Evolutionary conservation across 2,888 invertebrate genomes (phyloP).

Genomic region (Phasia obesa): DNA sequence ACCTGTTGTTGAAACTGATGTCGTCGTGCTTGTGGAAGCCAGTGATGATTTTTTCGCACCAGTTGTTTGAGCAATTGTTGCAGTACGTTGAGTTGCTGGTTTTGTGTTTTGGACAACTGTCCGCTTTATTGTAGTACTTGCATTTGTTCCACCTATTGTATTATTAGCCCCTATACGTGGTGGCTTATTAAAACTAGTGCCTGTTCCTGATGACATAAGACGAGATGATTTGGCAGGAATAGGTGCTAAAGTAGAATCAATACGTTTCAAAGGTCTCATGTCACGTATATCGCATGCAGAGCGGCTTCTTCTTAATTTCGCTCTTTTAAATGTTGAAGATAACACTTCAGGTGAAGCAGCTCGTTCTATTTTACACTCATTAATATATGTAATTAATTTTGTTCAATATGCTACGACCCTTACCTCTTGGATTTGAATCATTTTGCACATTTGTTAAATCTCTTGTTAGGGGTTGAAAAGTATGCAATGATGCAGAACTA

Average conservation of each 20-base stretch:
- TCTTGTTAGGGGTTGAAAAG: slow-evolving; percentile 70
- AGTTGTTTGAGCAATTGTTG: slow-evolving; percentile 14
- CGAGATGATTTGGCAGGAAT: slow-evolving; percentile 78
- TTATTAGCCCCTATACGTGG: slow-evolving; percentile 61
- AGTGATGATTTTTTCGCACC: slow-evolving; percentile 37
- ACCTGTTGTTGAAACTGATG: slow-evolving; percentile 72
- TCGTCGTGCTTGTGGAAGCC: slow-evolving; percentile 17
- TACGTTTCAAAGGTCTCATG: slow-evolving; percentile 74
- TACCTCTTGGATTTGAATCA: slow-evolving; percentile 73
- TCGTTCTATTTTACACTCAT: slow-evolving; percentile 73
- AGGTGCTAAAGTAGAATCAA: slow-evolving; percentile 77
- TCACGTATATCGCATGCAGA: slow-evolving; percentile 78
- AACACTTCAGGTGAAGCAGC: slow-evolving; percentile 77
- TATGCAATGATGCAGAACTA: slow-evolving; percentile 39
- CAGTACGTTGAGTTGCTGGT: not conserved
- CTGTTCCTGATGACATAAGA: slow-evolving; percentile 41
- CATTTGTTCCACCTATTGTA: slow-evolving; percentile 10
- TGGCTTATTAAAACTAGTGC: slow-evolving; percentile 42
- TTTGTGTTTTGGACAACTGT: slow-evolving; percentile 18
- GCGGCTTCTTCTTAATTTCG: slow-evolving; percentile 78
- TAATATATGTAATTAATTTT: too few relatives aligned
- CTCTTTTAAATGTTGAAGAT: slow-evolving; percentile 65
- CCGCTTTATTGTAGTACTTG: slow-evolving; percentile 34
- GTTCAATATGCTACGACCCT: not conserved
- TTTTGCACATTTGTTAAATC: slow-evolving; percentile 73